phyloP scores from a whole-genome alignment of 2,888 invertebrate species.

The Cynaeus angustus region DNA sequence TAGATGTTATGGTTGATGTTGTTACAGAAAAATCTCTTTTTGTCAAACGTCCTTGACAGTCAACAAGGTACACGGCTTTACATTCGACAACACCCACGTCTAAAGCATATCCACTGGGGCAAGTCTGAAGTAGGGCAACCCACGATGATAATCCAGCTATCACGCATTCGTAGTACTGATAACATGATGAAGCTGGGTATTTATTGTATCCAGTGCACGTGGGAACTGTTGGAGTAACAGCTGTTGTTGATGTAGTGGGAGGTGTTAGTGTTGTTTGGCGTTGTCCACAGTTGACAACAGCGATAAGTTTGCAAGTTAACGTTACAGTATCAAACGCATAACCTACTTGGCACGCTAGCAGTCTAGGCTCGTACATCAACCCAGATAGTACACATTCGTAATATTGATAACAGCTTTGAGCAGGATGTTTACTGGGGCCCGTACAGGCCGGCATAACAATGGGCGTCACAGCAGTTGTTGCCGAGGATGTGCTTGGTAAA shows the following conservation, averaged over 20 bases:
- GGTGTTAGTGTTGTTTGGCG: not conserved
- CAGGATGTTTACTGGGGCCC: conserved; percentile 6
- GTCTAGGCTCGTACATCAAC: not conserved
- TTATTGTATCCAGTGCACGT: not conserved
- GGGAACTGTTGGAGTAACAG: no score
- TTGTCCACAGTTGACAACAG: conserved; percentile 11
- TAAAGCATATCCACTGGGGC: not conserved
- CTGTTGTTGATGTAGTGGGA: not conserved
- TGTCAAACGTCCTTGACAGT: not conserved
- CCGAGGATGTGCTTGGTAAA: not conserved
- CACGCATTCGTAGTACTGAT: conserved; percentile 20
- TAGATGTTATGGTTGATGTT: not conserved
- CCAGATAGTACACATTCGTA: conserved; percentile 15
- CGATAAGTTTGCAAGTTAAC: not conserved
- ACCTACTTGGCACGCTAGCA: conserved; percentile 2
- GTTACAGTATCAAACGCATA: conserved; percentile 8
- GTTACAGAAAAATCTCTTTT: no score
- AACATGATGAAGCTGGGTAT: conserved; percentile 12
- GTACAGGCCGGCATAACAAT: not conserved
- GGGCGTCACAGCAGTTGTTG: not conserved
- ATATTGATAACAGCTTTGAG: conserved; percentile 17
- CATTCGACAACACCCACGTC: not conserved
- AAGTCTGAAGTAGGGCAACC: not conserved
- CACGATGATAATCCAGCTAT: not conserved
- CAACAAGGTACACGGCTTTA: not conserved